phyloP scores from a whole-genome alignment of 2,888 invertebrate genomes.

The Choristoneura rosaceana region DNA sequence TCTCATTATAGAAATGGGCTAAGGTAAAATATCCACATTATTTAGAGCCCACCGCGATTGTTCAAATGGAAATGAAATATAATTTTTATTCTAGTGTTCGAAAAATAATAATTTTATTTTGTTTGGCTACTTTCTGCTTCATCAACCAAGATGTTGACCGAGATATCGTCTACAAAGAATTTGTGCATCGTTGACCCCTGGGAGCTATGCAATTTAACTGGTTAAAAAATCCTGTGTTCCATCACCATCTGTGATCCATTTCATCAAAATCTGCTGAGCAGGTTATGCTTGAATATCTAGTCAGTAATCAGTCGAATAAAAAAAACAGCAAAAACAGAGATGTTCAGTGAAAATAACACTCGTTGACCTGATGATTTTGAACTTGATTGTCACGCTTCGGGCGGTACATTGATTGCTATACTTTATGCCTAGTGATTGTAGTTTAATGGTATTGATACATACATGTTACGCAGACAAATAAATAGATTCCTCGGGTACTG shows the following conservation, averaged over 20 bases:
- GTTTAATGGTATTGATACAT: constrained; percentile 9
- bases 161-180: no score
- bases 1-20: constrained; percentile 41
- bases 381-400: constrained; percentile 18
- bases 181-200: no score
- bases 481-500: constrained; percentile 1
- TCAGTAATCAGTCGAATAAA: no score
- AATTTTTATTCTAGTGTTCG: not conserved
- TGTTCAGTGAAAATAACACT: constrained; percentile 12
- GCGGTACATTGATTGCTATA: constrained; percentile 17
- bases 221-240: no score
- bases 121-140: not conserved
- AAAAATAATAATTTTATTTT: no score
- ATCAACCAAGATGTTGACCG: no score
- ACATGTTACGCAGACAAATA: constrained; percentile 16
- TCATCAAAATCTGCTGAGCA: no score
- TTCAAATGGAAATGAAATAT: not conserved
- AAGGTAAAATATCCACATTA: not conserved
- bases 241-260: no score
- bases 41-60: not conserved
- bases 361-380: constrained; percentile 11
- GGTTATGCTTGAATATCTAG: no score
- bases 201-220: no score
- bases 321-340: not conserved
- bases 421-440: not conserved